Evolutionary conservation across 2,888 invertebrate genomes (phyloP).

Genomic region (Drosophila dives): DNA sequence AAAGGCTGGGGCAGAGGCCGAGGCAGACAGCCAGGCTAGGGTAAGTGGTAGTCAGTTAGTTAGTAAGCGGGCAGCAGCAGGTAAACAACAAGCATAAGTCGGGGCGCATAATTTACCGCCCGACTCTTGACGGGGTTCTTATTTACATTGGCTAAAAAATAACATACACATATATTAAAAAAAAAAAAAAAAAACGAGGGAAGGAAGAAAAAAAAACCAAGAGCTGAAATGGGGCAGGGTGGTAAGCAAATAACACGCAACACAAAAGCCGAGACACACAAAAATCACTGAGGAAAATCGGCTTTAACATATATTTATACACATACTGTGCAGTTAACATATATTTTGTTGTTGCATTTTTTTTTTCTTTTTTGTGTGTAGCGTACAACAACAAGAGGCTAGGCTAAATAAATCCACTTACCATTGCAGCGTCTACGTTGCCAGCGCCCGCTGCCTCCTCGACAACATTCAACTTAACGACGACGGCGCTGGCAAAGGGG

Average conservation of each 20-base stretch:
- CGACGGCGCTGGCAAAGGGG: conserved; percentile 51
- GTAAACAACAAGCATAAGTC: conserved; percentile 14
- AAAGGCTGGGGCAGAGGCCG: conserved; percentile 26
- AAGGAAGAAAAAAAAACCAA: neutral
- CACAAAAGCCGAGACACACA: conserved; percentile 48
- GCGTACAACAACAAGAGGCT: conserved; percentile 39
- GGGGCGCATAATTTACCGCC: conserved; percentile 62
- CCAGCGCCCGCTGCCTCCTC: conserved; percentile 27
- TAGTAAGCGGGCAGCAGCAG: neutral
- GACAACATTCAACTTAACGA: conserved; percentile 43
- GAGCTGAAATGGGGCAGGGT: conserved; percentile 42
- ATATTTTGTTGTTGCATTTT: conserved; percentile 3
- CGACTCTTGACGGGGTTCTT: conserved; percentile 65
- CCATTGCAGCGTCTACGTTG: conserved; percentile 72
- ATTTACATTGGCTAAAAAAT: conserved; percentile 64
- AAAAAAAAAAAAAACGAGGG: neutral
- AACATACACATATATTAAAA: conserved; percentile 13
- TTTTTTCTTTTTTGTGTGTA: conserved; percentile 25
- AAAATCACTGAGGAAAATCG: conserved; percentile 67
- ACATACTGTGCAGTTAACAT: neutral
- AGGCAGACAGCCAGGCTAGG: conserved; percentile 34
- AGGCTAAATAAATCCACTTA: conserved; percentile 67
- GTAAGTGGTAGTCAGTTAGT: conserved; percentile 16
- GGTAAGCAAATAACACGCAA: conserved; percentile 66
- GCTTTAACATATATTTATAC: conserved; percentile 45